Percentiles rank a stretch among this genome's conserved stretches.
These are phyloP conservation scores for Oxygymnocypris stewartii DNA, from an alignment of 2,113 vertebrate species.

Conservation along the genomic window DNA sequence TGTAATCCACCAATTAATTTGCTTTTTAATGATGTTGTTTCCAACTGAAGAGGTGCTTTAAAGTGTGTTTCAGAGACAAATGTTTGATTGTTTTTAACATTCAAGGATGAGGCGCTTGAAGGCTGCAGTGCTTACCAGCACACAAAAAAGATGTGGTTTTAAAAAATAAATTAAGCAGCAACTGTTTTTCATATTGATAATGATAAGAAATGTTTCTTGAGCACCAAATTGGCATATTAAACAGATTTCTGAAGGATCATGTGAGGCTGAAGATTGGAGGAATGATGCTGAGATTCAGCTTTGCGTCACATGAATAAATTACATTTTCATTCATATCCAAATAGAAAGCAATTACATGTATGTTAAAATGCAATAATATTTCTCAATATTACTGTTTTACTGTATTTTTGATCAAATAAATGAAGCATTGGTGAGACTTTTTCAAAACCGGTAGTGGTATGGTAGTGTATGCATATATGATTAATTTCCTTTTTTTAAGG, in stretches of 20 bases:
- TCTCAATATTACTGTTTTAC: too few species aligned
- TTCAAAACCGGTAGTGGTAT: background rate
- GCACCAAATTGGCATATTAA: too few species aligned
- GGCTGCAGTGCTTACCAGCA: constrained; percentile 5
- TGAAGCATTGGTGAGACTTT: background rate
- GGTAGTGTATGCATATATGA: background rate
- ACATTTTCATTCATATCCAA: too few species aligned
- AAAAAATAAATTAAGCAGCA: too few species aligned
- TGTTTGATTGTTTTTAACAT: constrained; percentile 58
- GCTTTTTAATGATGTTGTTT: constrained; percentile 42
- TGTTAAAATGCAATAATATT: too few species aligned
- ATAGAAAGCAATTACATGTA: too few species aligned
- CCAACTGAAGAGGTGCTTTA: constrained; percentile 45
- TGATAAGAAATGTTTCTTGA: too few species aligned
- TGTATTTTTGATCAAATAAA: background rate
- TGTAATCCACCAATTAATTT: constrained; percentile 50
- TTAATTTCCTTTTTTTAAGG: background rate
- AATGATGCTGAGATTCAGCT: too few species aligned
- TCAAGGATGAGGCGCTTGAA: constrained; percentile 24
- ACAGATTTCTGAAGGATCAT: background rate
- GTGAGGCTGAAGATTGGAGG: background rate
- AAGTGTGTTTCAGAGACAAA: constrained; percentile 48
- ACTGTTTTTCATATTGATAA: too few species aligned
- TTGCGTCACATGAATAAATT: too few species aligned
- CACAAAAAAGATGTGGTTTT: background rate